Base-by-base conservation (phyloP, 2,113 vertebrate species). In the Corythoichthys haematopterus region DNA sequence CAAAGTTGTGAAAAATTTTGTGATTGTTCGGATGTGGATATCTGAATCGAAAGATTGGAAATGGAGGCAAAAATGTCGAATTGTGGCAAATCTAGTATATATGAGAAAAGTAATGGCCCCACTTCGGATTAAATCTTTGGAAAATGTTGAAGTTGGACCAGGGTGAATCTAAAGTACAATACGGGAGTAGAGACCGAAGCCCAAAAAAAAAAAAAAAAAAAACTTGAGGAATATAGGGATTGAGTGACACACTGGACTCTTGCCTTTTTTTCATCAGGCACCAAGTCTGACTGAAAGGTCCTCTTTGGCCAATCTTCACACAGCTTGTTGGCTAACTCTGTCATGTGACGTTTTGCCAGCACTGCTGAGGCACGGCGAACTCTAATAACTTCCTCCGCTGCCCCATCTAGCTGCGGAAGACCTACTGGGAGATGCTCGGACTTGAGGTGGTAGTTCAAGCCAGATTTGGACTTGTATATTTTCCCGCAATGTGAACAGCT, bases 291-390 rank as follows among this genome's bases (percentile, higher is more conserved):
- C 76, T 94, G 93, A 46, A 98, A 94, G 90, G 96, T 97, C 74
- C 94, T 94, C 88, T 96, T 97, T 56, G 95, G 94, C 95, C 95
- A 97, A 70, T 98, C 96, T 82, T 95, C 96, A 65, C 91, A 92
- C 76, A 96, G 88, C 15, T 93, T 94, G 75, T 91, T 94, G 76
- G 94, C 95, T 12, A 98, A 90, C 79, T 98, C 95, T 43, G 95
- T 94, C 71, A 98, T 87, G 80, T 97, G 94, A 80, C 94, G 95
- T 65, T 94, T 92, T 0, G 96, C 96, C 72, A 96, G 94, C 84
- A 95, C 95, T 1, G 95, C 96, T 1, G 95, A 98, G 43, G 90
- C 91, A 45, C 96, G 92, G 80, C 95, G 94, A 70, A 95, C 91
- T 79, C 94, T 82, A 55, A 88, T 77, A 75, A 81, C 64, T 76